Conservation (phyloP, 2,888 invertebrate species). For the Philaethria dido region DNA sequence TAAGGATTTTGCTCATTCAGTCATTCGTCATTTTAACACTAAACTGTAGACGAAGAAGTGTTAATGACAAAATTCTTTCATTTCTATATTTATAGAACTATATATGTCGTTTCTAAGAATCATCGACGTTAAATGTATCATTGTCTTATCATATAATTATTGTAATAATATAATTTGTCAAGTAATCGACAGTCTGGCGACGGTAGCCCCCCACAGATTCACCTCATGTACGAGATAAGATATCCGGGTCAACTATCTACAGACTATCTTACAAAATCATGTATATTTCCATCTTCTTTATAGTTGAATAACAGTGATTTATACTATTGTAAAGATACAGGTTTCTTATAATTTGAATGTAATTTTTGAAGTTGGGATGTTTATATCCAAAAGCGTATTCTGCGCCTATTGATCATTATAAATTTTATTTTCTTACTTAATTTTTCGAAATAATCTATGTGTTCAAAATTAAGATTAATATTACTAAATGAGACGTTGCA, state of each 20-base stretch:
- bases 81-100: not conserved
- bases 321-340: not conserved
- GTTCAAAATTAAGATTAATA: not conserved
- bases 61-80: not conserved
- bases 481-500: not conserved
- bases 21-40: no score
- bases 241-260: slow-evolving; percentile 58
- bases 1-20: no score
- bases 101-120: not conserved
- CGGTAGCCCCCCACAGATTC: slow-evolving; percentile 73
- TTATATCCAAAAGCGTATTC: no score
- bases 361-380: no score
- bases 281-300: slow-evolving; percentile 54
- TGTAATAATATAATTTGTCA: slow-evolving; percentile 29
- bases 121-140: not conserved
- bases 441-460: no score
- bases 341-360: no score
- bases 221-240: slow-evolving; percentile 71
- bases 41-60: not conserved
- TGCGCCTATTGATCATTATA: no score
- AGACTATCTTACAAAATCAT: slow-evolving; percentile 53
- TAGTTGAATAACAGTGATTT: not conserved
- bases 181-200: slow-evolving; percentile 25
- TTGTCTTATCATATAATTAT: slow-evolving; percentile 37
- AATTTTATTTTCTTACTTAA: no score